These are phyloP conservation scores for Epinotia bilunana DNA, from an alignment of 2,888 invertebrate genomes.

Conservation along the genomic window DNA sequence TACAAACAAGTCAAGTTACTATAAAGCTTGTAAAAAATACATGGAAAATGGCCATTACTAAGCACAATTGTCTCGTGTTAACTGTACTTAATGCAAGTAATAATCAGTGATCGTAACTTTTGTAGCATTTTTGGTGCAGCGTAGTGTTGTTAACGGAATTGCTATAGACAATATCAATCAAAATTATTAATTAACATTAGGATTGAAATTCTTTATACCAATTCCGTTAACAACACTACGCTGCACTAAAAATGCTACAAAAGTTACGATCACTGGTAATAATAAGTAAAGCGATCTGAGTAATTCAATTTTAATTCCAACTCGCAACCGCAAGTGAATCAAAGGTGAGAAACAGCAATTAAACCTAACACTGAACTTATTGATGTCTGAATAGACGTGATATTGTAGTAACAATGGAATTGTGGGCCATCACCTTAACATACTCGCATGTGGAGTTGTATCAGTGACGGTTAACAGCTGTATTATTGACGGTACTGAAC, in stretches of 20 bases:
- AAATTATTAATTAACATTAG: too few species aligned
- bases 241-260: too few species aligned
- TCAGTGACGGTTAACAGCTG: background rate
- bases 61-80: background rate
- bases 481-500: background rate
- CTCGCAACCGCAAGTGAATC: constrained; percentile 32
- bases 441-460: background rate
- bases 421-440: background rate
- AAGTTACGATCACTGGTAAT: too few species aligned
- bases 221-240: too few species aligned
- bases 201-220: too few species aligned
- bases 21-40: too few species aligned
- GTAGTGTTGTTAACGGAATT: too few species aligned
- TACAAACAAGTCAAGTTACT: too few species aligned
- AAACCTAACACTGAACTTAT: constrained; percentile 16
- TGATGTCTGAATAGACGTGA: constrained; percentile 28
- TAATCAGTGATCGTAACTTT: too few species aligned
- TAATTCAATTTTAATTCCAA: constrained; percentile 25
- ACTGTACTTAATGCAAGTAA: background rate
- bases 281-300: background rate
- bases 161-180: too few species aligned
- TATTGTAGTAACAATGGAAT: constrained; percentile 7
- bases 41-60: background rate
- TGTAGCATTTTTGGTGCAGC: too few species aligned
- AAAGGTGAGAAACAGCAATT: constrained; percentile 37